Conservation (phyloP, 2,888 invertebrate genomes). For the Encarsia formosa region DNA sequence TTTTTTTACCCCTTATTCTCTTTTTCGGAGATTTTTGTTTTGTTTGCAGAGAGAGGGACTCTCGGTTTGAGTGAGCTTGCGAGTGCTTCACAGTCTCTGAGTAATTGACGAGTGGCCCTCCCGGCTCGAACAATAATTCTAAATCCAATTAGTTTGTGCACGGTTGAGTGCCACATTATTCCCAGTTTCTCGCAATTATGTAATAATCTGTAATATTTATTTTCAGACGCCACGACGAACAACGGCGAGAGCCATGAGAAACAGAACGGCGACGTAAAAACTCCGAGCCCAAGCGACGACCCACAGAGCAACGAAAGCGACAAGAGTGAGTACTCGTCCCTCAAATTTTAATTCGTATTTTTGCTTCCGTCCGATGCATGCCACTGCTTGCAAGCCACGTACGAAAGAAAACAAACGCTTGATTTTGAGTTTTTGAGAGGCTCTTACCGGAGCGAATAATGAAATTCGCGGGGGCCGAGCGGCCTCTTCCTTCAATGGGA, state of each 20-base stretch:
- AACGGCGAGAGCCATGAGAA: slow-evolving; percentile 36
- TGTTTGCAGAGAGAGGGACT: too few species aligned
- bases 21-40: too few species aligned
- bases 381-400: not conserved
- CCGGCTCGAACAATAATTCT: too few species aligned
- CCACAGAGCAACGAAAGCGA: slow-evolving; percentile 25
- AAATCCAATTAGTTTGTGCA: too few species aligned
- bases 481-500: not conserved
- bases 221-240: slow-evolving; percentile 45
- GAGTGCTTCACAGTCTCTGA: too few species aligned
- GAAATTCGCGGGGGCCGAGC: slow-evolving; percentile 2
- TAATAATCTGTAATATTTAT: too few species aligned
- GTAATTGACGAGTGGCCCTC: too few species aligned
- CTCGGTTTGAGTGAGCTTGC: too few species aligned
- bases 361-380: not conserved
- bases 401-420: not conserved
- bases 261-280: slow-evolving; percentile 40
- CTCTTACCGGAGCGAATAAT: slow-evolving; percentile 15
- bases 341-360: not conserved
- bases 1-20: too few species aligned
- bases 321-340: slow-evolving; percentile 33
- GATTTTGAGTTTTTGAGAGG: slow-evolving; percentile 13
- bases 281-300: slow-evolving; percentile 2
- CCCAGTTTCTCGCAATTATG: too few species aligned
- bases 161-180: too few species aligned